Conservation (phyloP, 2,797 vertebrate genomes). For the Acropternis orthonyx region DNA sequence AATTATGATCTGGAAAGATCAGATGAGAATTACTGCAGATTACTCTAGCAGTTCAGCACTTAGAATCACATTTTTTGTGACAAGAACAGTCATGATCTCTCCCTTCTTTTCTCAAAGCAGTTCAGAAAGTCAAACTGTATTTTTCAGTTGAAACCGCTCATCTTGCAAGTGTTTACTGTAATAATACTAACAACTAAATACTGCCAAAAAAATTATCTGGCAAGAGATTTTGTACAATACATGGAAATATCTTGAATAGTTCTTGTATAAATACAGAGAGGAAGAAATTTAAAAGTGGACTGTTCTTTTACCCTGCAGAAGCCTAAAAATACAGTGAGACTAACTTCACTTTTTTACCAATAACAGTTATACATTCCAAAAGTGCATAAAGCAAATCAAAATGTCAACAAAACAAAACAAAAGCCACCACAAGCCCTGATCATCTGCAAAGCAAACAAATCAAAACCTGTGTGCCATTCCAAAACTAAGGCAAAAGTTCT, state of each 20-base stretch:
- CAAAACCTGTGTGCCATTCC: background rate
- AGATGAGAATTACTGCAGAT: background rate
- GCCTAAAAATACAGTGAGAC: background rate
- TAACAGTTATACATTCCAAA: background rate
- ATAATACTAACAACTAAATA: background rate
- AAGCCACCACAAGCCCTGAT: background rate
- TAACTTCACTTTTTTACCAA: background rate
- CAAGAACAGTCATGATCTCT: background rate
- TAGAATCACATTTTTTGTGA: background rate
- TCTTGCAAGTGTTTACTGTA: background rate
- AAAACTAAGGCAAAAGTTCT: background rate
- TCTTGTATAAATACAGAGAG: background rate
- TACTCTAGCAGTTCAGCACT: background rate
- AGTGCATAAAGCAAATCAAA: conserved; percentile 18
- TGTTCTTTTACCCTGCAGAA: background rate
- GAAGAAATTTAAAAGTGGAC: background rate
- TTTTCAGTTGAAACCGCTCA: background rate
- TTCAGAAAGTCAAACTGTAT: background rate
- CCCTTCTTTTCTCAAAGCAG: background rate
- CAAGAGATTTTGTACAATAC: background rate
- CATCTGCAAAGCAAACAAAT: background rate
- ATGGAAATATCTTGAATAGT: background rate
- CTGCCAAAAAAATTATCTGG: background rate
- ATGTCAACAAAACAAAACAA: background rate
- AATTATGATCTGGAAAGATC: background rate